phyloP scores from a whole-genome alignment of 1,140 invertebrate genomes.

The Leguminivora glycinivorella region DNA sequence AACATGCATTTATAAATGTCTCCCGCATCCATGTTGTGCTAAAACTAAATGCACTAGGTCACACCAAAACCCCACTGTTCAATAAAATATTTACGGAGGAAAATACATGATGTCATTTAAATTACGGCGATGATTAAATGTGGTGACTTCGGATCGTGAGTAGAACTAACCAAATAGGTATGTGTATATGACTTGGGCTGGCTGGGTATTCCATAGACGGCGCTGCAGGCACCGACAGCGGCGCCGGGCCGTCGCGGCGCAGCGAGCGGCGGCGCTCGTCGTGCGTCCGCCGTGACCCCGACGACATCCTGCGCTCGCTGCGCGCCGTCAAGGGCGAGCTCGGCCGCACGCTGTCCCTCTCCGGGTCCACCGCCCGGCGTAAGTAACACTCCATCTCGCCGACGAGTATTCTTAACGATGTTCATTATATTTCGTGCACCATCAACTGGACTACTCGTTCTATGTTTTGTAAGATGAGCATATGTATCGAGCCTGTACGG shows the following conservation, averaged over 20 bases:
- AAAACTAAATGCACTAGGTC: not conserved
- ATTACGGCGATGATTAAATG: not conserved
- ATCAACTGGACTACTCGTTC: not conserved
- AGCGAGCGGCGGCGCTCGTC: constrained; percentile 87
- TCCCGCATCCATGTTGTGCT: not conserved
- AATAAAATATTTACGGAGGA: not conserved
- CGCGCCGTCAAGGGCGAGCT: constrained; percentile 90
- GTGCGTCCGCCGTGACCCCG: constrained; percentile 87
- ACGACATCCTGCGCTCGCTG: constrained; percentile 88
- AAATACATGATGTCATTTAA: not conserved
- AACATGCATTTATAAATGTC: not conserved
- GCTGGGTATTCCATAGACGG: constrained; percentile 19
- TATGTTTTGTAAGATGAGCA: not conserved
- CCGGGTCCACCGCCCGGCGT: constrained; percentile 78
- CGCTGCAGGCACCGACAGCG: constrained; percentile 47
- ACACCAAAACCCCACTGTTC: not conserved
- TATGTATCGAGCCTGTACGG: not conserved
- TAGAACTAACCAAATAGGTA: not conserved
- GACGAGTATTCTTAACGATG: constrained; percentile 7
- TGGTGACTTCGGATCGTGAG: constrained; percentile 1
- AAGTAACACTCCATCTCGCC: constrained; percentile 43
- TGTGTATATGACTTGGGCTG: not conserved
- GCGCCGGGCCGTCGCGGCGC: constrained; percentile 79
- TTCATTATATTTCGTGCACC: not conserved
- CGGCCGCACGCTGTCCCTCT: constrained; percentile 88